Conservation (phyloP, 2,888 invertebrate species). For the Chesias legatella region DNA sequence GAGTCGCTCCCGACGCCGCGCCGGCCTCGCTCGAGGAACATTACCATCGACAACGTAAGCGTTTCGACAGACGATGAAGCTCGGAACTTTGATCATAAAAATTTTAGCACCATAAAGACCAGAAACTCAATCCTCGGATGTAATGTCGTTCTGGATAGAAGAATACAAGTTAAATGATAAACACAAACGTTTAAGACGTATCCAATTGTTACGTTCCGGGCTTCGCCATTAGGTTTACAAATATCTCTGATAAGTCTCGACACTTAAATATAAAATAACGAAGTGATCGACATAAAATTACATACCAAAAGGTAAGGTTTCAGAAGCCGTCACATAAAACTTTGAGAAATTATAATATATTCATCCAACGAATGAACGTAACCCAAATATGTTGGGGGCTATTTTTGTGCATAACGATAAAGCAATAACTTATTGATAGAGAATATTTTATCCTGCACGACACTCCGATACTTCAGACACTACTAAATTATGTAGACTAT, state of each 20-base stretch:
- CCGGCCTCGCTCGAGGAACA: slow-evolving; percentile 24
- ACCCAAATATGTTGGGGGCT: neutral
- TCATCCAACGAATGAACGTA: slow-evolving; percentile 5
- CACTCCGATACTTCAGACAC: neutral
- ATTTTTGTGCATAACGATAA: slow-evolving; percentile 9
- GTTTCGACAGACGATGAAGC: slow-evolving; percentile 25
- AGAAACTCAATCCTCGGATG: slow-evolving; percentile 26
- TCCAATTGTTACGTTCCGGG: slow-evolving; percentile 21
- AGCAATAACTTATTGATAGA: slow-evolving; percentile 2
- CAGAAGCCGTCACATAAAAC: slow-evolving; percentile 19
- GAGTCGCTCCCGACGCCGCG: slow-evolving; percentile 12
- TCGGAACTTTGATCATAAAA: slow-evolving; percentile 23
- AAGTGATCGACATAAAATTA: slow-evolving; percentile 23
- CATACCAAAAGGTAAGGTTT: slow-evolving; percentile 26
- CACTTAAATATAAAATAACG: slow-evolving; percentile 26
- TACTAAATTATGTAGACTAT: neutral
- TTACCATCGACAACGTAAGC: slow-evolving; percentile 21
- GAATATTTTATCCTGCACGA: slow-evolving; percentile 1
- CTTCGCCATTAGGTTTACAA: slow-evolving; percentile 20
- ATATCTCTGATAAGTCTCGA: slow-evolving; percentile 15
- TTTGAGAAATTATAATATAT: neutral
- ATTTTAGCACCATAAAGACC: slow-evolving; percentile 32
- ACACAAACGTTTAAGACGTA: slow-evolving; percentile 13
- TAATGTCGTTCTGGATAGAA: slow-evolving; percentile 17
- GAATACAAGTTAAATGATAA: slow-evolving; percentile 15